Base-by-base conservation (phyloP, 2,797 vertebrate genomes). In the Anniella stebbinsi region DNA sequence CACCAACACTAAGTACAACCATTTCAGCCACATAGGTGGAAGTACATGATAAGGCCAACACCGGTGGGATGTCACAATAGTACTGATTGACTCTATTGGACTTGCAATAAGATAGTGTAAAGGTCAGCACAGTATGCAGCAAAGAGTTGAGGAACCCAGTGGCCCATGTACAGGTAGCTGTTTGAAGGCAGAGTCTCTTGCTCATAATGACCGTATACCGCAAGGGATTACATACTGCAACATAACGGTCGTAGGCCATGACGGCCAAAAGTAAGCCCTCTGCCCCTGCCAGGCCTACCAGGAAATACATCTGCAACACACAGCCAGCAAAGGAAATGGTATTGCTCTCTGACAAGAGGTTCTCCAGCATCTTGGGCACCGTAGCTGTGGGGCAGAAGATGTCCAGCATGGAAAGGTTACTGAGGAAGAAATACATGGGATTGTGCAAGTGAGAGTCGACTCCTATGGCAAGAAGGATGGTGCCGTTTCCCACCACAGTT, bases 401-500 rank as follows among this genome's bases (percentile, higher is more conserved):
- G n/a, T 90, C 91, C 38, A 92, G 57, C n/a, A 90, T 54, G 77
- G 91, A 92, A 66, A 92, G 87, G 8, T 90, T 92, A 7, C 36
- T 87, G n/a, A 88, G 89, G 78, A 92, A 88, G 76, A 92, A 92
- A n/a, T 90, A 92, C 91, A 92, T 91, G 51, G 94, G 92, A 0
- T 57, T 95, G 51, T 95, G 96, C 57, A 95, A 87, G 72, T 38
- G 92, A n/a, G 66, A 87, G 9, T 33, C 95, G 9, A 92, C 48
- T n/a, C 67, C 95, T 80, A 95, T 83, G 87, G 93, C 89, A 67
- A 90, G 23, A 80, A 96, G 93, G 25, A 95, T 86, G 67, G 90
- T 89, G 5, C 77, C 15, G 1, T 96, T 94, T 88, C 93, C 89
- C 33, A 91, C 0, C 0, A 95, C 8, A 15, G 95, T 95, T 51